Evolutionary conservation across 2,888 invertebrate species (phyloP), one percentile per base, ranked within the genome.

Genomic region (Leptodirus hochenwartii): DNA sequence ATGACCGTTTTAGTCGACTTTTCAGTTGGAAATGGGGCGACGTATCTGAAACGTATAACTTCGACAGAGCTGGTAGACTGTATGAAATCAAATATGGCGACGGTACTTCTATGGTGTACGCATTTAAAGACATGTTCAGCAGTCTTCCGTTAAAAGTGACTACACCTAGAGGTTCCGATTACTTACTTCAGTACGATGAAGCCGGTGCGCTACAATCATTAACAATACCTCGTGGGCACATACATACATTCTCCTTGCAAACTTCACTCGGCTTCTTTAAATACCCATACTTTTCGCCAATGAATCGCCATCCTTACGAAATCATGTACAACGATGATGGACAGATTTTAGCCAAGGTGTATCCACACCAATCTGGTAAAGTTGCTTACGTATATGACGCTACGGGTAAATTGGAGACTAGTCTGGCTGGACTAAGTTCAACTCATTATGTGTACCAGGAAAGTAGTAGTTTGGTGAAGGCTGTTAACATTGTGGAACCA

Each of bases 261-360:
- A 87, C 88, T 0, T 85, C 88, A 0, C 62, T 93, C 2, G 91
- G 90, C n/a, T 87, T 82, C 55, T 88, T 87, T 57, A 87, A 93
- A 47, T 87, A 88, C 46, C 82, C 88, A 44, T 93, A 93, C 55
- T 81, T 77, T 47, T 84, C 91, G 1, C 91, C 93, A 0, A 84
- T 85, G 63, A 84, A 82, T 48, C 65, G 85, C n/a, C 85, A 87
- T 59, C 85, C 87, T 0, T 93, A 87, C 50, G 87, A 90, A 52
- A 79, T 90, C 30, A 66, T 90, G n/a, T 91, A 88, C 58, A 87
- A 90, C 45, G 90, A 90, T 42, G 78, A 87, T 37, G 90, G 91
- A 0, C 84, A 88, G 47, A 81, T 93, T 33, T 57, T 88, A 29
- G 77, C 85, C 1, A 84, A 88, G 50, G 75, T 88, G 15, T 90